These are phyloP conservation scores for Alauda arvensis DNA, from an alignment of 2,797 vertebrate genomes.

Conservation along the genomic window DNA sequence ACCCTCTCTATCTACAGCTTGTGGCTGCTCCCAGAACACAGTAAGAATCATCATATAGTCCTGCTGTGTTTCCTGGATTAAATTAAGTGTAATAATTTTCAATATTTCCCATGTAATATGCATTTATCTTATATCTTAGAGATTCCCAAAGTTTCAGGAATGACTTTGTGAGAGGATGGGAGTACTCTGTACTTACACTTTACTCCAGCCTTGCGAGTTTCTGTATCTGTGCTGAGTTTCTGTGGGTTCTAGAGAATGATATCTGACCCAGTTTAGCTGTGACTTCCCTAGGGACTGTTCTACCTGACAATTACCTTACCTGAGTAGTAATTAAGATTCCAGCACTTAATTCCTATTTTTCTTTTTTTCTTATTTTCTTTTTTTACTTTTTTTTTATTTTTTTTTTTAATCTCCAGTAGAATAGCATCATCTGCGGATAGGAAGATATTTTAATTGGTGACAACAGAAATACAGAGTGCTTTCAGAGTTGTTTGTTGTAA, in stretches of 20 bases:
- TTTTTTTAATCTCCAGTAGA: not conserved
- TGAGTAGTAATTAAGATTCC: conserved; percentile 46
- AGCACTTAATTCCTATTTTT: not conserved
- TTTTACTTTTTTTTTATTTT: not conserved
- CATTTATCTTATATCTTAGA: conserved; percentile 60
- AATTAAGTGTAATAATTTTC: conserved; percentile 58
- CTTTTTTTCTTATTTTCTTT: not conserved
- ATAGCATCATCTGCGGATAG: conserved; percentile 24
- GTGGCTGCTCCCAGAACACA: conserved; percentile 49
- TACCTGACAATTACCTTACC: conserved; percentile 47
- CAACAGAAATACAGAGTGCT: conserved; percentile 33
- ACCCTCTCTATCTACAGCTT: conserved; percentile 48
- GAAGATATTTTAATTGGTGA: conserved; percentile 29
- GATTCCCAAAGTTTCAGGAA: conserved; percentile 15
- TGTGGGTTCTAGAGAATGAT: conserved; percentile 27
- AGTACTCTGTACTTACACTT: conserved; percentile 8
- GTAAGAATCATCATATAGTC: not conserved
- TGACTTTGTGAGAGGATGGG: not conserved
- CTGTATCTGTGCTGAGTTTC: not conserved
- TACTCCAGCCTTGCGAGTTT: conserved; percentile 8
- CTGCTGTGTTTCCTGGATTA: conserved; percentile 36
- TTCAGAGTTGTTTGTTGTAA: conserved; percentile 30
- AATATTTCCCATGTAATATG: conserved; percentile 56
- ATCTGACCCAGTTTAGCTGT: conserved; percentile 32
- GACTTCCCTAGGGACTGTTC: conserved; percentile 22